A percentile compares a stretch with the other conserved stretches of the same genome.
phyloP scores from a whole-genome alignment of 2,888 invertebrate genomes.

The Xanthostigma xanthostigma region DNA sequence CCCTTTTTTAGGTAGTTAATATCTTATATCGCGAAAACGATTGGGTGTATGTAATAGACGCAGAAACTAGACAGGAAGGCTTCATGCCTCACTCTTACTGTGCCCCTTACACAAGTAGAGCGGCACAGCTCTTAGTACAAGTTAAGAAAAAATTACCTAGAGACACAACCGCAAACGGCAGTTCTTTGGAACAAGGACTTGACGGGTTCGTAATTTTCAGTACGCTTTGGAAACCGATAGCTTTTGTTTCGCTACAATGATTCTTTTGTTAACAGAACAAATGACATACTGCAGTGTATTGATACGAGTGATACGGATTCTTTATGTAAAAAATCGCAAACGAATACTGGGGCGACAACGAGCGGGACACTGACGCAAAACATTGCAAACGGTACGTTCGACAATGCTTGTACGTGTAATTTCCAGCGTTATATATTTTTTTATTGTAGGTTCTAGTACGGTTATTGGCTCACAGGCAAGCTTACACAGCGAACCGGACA shows the following conservation, averaged over 20 bases:
- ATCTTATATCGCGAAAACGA: constrained; percentile 89
- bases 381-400: too few species aligned
- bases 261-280: background rate
- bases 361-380: background rate
- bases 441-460: constrained; percentile 9
- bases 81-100: constrained; percentile 92
- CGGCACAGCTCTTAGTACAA: constrained; percentile 51
- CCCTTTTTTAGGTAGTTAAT: constrained; percentile 57
- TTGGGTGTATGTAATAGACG: constrained; percentile 92
- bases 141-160: constrained; percentile 79
- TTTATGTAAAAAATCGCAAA: constrained; percentile 6
- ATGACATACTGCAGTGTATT: constrained; percentile 5
- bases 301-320: constrained; percentile 6
- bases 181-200: constrained; percentile 2
- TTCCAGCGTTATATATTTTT: background rate
- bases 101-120: constrained; percentile 65
- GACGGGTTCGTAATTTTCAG: background rate
- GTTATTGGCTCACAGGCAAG: constrained; percentile 32
- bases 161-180: constrained; percentile 25
- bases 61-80: constrained; percentile 79
- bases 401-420: too few species aligned
- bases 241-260: too few species aligned
- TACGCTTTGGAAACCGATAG: too few species aligned
- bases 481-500: constrained; percentile 40
- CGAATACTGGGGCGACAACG: constrained; percentile 2